phyloP scores from a whole-genome alignment of 2,113 vertebrate genomes.

The Xerus inauris region DNA sequence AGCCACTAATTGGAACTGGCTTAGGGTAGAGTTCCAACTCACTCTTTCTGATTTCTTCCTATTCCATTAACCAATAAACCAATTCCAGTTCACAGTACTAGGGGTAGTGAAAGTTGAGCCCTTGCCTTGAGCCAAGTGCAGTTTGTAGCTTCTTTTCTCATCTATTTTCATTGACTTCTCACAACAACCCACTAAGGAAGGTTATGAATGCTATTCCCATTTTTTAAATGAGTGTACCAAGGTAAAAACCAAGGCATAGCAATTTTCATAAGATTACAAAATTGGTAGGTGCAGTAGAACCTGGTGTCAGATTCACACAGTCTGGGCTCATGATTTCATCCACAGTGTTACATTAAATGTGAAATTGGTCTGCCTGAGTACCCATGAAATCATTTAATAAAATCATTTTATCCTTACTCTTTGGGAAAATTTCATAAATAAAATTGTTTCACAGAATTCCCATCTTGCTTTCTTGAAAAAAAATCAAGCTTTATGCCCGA shows the following conservation, averaged over 20 bases:
- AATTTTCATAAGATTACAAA: background rate
- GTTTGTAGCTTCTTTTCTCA: background rate
- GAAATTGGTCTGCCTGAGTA: background rate
- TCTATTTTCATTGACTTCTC: background rate
- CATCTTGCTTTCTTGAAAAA: background rate
- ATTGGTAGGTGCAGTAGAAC: background rate
- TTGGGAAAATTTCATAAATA: background rate
- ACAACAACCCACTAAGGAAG: background rate
- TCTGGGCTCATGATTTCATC: background rate
- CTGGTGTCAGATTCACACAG: background rate
- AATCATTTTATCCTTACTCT: background rate
- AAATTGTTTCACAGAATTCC: background rate
- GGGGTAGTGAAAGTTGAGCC: rapidly evolving
- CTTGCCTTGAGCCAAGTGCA: background rate
- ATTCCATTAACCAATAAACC: too few relatives aligned
- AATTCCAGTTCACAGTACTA: background rate
- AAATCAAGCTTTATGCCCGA: background rate
- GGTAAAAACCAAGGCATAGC: background rate
- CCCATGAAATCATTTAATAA: background rate
- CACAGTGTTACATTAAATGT: background rate
- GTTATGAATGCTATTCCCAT: background rate
- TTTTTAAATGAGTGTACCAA: background rate
- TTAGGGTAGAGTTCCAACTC: too few relatives aligned
- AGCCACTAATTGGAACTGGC: background rate
- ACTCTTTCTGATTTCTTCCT: background rate